Evolutionary conservation across 92 coral and sea anemone species (phyloP).

Genomic region (Epizoanthus rinbou): DNA sequence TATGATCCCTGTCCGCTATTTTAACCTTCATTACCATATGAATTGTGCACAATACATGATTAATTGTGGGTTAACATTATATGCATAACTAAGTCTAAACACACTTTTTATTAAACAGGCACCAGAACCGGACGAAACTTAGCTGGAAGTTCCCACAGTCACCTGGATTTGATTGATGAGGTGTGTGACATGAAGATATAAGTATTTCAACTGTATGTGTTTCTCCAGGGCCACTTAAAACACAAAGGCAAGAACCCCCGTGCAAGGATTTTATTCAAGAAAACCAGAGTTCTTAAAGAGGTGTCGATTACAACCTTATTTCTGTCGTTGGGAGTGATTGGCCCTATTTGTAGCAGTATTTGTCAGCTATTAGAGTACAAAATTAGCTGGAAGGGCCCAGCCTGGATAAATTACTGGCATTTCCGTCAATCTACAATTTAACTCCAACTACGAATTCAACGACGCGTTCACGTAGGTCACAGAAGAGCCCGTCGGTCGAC

Average conservation of each 20-base stretch:
- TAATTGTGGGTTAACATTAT: constrained; percentile 69
- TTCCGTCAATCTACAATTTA: constrained; percentile 36
- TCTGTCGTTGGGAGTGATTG: constrained; percentile 46
- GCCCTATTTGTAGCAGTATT: constrained; percentile 47
- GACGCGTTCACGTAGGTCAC: constrained; percentile 27
- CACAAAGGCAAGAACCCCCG: constrained; percentile 16
- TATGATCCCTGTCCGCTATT: constrained; percentile 30
- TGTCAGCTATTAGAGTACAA: constrained; percentile 47
- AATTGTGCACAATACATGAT: constrained; percentile 61
- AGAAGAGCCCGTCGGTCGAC: constrained; percentile 3
- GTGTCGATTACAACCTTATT: constrained; percentile 46
- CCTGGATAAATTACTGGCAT: constrained; percentile 33
- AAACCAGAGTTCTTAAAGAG: constrained; percentile 40
- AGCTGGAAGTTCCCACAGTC: constrained; percentile 40
- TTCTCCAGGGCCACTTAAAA: constrained; percentile 12
- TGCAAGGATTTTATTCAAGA: constrained; percentile 37
- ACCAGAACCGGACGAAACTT: constrained; percentile 44
- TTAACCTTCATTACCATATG: constrained; percentile 69
- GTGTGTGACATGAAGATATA: constrained; percentile 19
- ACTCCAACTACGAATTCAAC: constrained; percentile 5
- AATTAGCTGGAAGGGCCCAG: constrained; percentile 28
- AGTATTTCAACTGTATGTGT: constrained; percentile 9
- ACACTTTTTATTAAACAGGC: constrained; percentile 43
- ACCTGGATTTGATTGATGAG: constrained; percentile 36
- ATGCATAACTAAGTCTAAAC: constrained; percentile 62